phyloP scores from a whole-genome alignment of 2,113 vertebrate genomes.

The Tenrec ecaudatus region DNA sequence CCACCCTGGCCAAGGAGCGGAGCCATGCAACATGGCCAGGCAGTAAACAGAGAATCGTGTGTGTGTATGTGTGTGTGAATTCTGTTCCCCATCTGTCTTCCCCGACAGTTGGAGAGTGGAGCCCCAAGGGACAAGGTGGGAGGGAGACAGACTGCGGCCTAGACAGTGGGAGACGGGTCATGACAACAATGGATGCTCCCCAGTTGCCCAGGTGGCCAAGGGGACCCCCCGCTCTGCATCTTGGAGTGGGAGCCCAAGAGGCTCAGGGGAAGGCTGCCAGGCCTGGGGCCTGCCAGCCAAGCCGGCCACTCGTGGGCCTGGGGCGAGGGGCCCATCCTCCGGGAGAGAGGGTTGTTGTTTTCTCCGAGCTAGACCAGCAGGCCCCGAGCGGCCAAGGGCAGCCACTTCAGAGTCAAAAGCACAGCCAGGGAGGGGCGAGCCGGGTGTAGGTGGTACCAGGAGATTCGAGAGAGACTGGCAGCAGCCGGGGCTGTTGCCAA shows the following conservation, averaged over 20 bases:
- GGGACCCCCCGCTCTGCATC: background rate
- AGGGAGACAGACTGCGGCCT: constrained; percentile 74
- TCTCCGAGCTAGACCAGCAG: background rate
- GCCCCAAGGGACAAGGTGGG: constrained; percentile 62
- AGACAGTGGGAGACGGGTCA: constrained; percentile 56
- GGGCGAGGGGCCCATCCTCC: background rate
- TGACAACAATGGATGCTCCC: constrained; percentile 62
- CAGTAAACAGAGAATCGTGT: background rate
- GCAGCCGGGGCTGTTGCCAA: constrained; percentile 58
- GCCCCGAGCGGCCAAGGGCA: background rate
- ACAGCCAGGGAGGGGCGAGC: constrained; percentile 27
- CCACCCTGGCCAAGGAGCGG: constrained; percentile 33
- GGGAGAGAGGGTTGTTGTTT: background rate
- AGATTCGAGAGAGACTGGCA: constrained; percentile 34
- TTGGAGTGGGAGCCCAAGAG: constrained; percentile 6
- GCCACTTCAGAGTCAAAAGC: background rate
- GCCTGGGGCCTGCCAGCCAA: background rate
- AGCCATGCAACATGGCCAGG: constrained; percentile 50
- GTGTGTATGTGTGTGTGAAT: constrained; percentile 21
- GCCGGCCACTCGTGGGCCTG: background rate
- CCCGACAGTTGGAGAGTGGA: constrained; percentile 79
- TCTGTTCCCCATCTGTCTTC: constrained; percentile 78
- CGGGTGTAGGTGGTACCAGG: constrained; percentile 17
- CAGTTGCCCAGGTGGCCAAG: background rate
- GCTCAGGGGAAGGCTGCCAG: background rate